These are phyloP conservation scores for Ganaspis sp. DNA, from an alignment of 1,140 invertebrate species.

Conservation along the genomic window DNA sequence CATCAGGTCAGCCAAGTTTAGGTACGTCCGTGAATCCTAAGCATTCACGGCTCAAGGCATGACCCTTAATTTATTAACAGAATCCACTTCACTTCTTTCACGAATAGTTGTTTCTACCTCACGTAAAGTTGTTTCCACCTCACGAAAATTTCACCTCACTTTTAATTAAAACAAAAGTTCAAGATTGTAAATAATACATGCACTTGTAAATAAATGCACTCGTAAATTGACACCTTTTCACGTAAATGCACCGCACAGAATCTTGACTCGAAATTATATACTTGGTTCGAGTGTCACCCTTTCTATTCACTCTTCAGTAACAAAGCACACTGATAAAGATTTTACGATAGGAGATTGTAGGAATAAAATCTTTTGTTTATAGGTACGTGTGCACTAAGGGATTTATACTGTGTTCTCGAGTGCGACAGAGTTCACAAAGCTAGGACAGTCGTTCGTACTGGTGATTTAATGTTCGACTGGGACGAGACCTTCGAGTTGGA, in stretches of 20 bases:
- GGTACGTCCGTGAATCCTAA: conserved; percentile 52
- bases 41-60: conserved; percentile 14
- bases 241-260: not conserved
- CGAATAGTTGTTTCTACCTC: too few species aligned
- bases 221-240: too few species aligned
- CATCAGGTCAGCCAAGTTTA: conserved; percentile 76
- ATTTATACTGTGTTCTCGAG: conserved; percentile 97
- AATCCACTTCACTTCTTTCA: not conserved
- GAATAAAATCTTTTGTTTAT: conserved; percentile 40
- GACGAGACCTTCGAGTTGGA: conserved; percentile 99
- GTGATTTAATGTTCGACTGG: conserved; percentile 99
- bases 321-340: not conserved
- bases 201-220: too few species aligned
- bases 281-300: not conserved
- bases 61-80: not conserved
- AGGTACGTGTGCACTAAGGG: conserved; percentile 82
- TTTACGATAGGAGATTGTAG: not conserved
- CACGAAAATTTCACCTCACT: too few species aligned
- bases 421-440: conserved; percentile 98
- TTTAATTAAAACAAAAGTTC: too few species aligned
- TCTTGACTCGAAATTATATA: not conserved
- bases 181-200: too few species aligned
- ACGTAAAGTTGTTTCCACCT: too few species aligned
- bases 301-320: not conserved
- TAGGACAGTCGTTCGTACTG: conserved; percentile 96